phyloP scores from a whole-genome alignment of 2,113 vertebrate species.

The Cynopterus brachyotis region DNA sequence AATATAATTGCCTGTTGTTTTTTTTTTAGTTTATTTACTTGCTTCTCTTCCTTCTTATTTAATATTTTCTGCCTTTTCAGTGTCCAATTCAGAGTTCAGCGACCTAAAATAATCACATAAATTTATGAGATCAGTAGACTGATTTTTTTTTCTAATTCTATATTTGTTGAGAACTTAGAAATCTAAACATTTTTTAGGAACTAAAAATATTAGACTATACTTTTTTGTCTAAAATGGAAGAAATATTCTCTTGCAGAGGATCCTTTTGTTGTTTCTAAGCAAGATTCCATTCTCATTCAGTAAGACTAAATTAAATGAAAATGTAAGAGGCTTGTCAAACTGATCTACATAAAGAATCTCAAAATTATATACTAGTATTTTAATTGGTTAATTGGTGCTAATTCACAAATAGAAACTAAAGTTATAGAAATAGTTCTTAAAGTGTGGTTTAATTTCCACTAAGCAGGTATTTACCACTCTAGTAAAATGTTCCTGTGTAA shows the following conservation, averaged over 20 bases:
- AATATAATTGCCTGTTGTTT: not conserved
- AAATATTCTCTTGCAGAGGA: not conserved
- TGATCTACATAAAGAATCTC: not conserved
- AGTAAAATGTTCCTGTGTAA: not conserved
- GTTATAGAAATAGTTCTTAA: not conserved
- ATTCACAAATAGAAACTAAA: constrained; percentile 21
- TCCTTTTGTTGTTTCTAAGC: not conserved
- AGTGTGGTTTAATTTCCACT: not conserved
- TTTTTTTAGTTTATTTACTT: not conserved
- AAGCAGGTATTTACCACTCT: not conserved
- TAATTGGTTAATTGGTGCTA: not conserved
- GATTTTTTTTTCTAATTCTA: not conserved
- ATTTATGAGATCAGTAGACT: not conserved
- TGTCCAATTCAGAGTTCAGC: not conserved
- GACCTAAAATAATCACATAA: constrained; percentile 18
- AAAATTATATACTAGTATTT: not conserved
- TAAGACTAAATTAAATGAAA: constrained; percentile 47
- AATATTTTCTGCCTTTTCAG: not conserved
- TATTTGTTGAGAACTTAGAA: not conserved
- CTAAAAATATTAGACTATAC: not conserved
- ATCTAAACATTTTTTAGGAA: not conserved
- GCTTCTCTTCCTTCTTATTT: not conserved
- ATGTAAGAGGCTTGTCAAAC: not conserved
- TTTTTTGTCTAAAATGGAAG: not conserved
- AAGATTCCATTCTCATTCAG: constrained; percentile 34